A percentile compares a stretch with the other conserved stretches of the same genome.
Evolutionary conservation across 2,888 invertebrate genomes (phyloP).

Genomic region (Zonitis immaculata): DNA sequence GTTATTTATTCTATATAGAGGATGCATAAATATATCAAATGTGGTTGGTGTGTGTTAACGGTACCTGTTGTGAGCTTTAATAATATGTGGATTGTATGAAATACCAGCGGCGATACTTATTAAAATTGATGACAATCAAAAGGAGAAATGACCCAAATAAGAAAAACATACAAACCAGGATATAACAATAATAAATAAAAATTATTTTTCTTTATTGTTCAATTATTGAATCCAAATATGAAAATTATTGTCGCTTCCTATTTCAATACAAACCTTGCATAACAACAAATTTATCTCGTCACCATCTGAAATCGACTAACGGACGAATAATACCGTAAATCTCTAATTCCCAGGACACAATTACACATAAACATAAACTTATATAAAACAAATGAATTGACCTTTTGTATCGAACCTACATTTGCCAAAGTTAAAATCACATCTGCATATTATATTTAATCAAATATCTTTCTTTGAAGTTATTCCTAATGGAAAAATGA

Average conservation of each 20-base stretch:
- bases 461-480: not conserved
- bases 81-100: conserved; percentile 1
- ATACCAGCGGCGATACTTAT: conserved; percentile 3
- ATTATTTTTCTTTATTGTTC: not conserved
- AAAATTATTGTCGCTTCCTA: not conserved
- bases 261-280: not conserved
- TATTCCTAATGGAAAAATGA: not conserved
- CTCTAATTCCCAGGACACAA: conserved; percentile 2
- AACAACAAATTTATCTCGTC: conserved; percentile 1
- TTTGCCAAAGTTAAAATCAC: not conserved
- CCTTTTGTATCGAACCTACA: not conserved
- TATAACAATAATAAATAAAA: not conserved
- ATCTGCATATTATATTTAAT: not conserved
- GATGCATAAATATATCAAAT: conserved; percentile 12
- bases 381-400: not conserved
- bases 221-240: not conserved
- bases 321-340: not conserved
- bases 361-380: not conserved
- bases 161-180: not conserved
- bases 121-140: conserved; percentile 2
- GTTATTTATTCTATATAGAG: conserved; percentile 17
- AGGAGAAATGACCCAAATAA: not conserved
- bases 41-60: conserved; percentile 8
- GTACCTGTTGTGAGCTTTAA: conserved; percentile 13
- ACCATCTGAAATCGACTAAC: conserved; percentile 1